These are phyloP conservation scores for Danionella dracula DNA, from an alignment of 2,797 vertebrate species.

Conservation along the genomic window DNA sequence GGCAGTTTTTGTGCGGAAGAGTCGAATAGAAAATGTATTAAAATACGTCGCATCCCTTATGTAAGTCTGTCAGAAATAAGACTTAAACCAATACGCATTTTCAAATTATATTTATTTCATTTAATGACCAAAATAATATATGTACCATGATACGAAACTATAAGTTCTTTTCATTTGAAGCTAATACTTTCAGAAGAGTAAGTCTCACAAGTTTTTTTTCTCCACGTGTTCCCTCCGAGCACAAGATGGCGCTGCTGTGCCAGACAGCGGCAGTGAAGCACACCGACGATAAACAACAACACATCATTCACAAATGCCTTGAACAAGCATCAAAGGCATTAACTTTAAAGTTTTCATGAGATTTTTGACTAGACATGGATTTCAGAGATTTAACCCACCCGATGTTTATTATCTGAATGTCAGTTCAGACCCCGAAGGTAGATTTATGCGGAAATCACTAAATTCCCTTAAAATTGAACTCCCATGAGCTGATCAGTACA, in stretches of 20 bases:
- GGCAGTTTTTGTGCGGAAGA: not conserved
- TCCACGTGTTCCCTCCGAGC: slow-evolving; percentile 18
- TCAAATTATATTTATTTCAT: slow-evolving; percentile 47
- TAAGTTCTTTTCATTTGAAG: slow-evolving; percentile 35
- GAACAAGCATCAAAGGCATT: no score
- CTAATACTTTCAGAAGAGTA: slow-evolving; percentile 28
- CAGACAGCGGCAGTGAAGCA: slow-evolving; percentile 63
- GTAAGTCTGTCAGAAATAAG: not conserved
- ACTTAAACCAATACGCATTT: slow-evolving; percentile 20
- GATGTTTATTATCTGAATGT: not conserved
- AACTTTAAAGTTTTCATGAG: not conserved
- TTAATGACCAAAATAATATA: slow-evolving; percentile 46
- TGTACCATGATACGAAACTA: slow-evolving; percentile 54
- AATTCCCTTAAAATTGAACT: not conserved
- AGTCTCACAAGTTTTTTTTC: slow-evolving; percentile 3
- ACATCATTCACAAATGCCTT: no score
- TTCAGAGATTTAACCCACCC: not conserved
- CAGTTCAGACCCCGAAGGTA: slow-evolving; percentile 4
- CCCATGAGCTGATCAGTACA: slow-evolving; percentile 15
- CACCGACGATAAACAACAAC: slow-evolving; percentile 37
- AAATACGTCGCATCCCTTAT: no score
- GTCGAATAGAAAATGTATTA: no score
- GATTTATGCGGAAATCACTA: slow-evolving; percentile 16
- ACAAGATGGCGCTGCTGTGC: slow-evolving; percentile 64
- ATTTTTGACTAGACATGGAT: not conserved